A percentile compares a stretch with the other conserved stretches of the same genome.
phyloP scores from a whole-genome alignment of 2,888 invertebrate genomes.

The Paralinhomoeus sp. region DNA sequence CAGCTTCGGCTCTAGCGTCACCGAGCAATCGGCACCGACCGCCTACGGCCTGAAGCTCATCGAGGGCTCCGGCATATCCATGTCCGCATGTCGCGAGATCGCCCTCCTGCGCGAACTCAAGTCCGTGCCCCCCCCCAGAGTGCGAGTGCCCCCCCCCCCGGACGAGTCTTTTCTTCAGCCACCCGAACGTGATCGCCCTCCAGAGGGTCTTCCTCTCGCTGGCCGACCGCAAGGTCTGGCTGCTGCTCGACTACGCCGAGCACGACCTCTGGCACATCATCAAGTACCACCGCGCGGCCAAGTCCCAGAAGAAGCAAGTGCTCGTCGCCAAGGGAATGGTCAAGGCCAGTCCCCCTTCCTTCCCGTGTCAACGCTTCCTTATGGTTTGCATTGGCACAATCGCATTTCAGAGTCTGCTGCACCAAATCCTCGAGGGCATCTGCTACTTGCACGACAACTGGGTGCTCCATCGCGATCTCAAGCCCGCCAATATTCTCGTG shows the following conservation, averaged over 20 bases:
- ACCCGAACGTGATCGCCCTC: conserved; percentile 83
- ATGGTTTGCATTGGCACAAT: neutral
- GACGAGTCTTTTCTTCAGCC: conserved; percentile 13
- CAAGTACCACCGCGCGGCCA: conserved; percentile 89
- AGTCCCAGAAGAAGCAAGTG: conserved; percentile 49
- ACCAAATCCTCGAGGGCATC: conserved; percentile 93
- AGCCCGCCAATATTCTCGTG: conserved; percentile 79
- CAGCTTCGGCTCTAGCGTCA: neutral
- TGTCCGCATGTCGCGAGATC: conserved; percentile 90
- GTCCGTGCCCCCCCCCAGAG: too few relatives aligned
- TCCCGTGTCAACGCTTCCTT: neutral
- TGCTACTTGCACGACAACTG: conserved; percentile 96
- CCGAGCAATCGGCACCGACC: conserved; percentile 21
- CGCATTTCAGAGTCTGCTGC: conserved; percentile 50
- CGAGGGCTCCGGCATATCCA: conserved; percentile 90
- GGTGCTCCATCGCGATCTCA: conserved; percentile 74
- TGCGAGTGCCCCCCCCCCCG: too few relatives aligned
- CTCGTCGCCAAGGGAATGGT: conserved; percentile 11
- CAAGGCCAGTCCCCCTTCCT: neutral
- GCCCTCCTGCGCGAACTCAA: conserved; percentile 74
- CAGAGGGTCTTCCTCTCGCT: conserved; percentile 89
- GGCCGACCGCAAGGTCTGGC: conserved; percentile 68
- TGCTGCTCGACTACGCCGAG: conserved; percentile 92
- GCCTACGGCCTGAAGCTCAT: conserved; percentile 96
- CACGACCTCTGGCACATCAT: conserved; percentile 99